Evolutionary conservation across 2,797 vertebrate genomes (phyloP).

Genomic region (Aselliscus stoliczkanus): DNA sequence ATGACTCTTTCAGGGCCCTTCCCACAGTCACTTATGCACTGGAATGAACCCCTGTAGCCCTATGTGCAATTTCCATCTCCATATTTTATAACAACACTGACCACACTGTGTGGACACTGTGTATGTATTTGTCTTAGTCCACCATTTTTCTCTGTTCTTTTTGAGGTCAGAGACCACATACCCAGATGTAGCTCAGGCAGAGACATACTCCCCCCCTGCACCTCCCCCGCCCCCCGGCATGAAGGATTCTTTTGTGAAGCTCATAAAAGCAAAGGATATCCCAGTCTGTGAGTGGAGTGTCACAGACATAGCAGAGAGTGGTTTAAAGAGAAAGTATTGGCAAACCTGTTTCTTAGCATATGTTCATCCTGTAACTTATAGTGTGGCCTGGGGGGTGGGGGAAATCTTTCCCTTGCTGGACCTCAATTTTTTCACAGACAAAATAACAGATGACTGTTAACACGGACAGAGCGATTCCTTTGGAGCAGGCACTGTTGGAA

Average conservation of each 20-base stretch:
- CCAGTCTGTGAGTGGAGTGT: background rate
- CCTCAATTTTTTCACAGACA: background rate
- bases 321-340: background rate
- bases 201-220: background rate
- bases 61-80: background rate
- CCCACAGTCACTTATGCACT: rapidly evolving
- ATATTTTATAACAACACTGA: rapidly evolving
- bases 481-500: background rate
- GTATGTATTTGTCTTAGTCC: background rate
- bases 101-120: background rate
- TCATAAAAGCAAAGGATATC: background rate
- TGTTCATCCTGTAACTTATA: background rate
- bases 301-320: background rate
- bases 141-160: background rate
- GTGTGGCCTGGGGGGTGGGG: background rate
- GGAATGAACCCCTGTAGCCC: too few relatives aligned
- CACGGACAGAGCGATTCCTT: background rate
- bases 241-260: background rate
- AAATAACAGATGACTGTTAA: background rate
- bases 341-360: background rate
- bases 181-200: background rate
- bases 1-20: too few relatives aligned
- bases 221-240: background rate
- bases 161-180: too few relatives aligned
- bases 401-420: background rate